Evolutionary conservation across 2,888 invertebrate species (phyloP), one percentile per base, ranked within the genome.

Genomic region (Mycogona germanica): DNA sequence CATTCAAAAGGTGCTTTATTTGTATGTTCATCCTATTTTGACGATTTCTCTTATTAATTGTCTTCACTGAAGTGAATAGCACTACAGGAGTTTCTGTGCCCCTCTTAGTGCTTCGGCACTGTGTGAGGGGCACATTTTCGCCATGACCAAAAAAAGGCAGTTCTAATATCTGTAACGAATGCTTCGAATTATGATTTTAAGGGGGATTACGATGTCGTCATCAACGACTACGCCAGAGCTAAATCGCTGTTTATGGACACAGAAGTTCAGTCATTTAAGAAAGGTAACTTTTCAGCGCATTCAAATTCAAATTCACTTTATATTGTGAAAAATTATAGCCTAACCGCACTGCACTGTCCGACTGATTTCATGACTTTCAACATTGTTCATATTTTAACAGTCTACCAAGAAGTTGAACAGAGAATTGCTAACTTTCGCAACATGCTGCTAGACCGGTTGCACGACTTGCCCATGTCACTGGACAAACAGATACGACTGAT

Each of bases 401-500:
- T 96, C 40, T 78, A 95, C 59, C 78, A 78, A 53, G 95, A 96
- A 74, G 91, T 96, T 6, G 96, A 97, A 67, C 80, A 81, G 59
- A 82, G 88, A 64, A 87, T 97, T 58, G 75, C 79, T 49, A 80
- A 81, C 56, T 78, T 97, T 53, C 80, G 88, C 64, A 79, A 81
- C 52, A 83, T 86, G 65, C 70, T 98, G 51, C 80, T 84, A 62
- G 79, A 78, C 21, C 85, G 87, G 68, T 78, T 98, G 59, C 80
- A 88, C 60, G 85, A 87, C 55, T 86, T 92, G 78, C 95, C 95
- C 0, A 84, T 87, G 37, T 82, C 86, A 60, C 80, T 95, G 26
- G 96, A 96, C 61, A 91, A 95, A 64, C 95, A 97, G 68, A 95
- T 91, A 64, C 86, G 89, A 67, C 78, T 95, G 56, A 93, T 97